Base-by-base conservation (phyloP, 1,140 invertebrate genomes). In the Leptinotarsa defecta region DNA sequence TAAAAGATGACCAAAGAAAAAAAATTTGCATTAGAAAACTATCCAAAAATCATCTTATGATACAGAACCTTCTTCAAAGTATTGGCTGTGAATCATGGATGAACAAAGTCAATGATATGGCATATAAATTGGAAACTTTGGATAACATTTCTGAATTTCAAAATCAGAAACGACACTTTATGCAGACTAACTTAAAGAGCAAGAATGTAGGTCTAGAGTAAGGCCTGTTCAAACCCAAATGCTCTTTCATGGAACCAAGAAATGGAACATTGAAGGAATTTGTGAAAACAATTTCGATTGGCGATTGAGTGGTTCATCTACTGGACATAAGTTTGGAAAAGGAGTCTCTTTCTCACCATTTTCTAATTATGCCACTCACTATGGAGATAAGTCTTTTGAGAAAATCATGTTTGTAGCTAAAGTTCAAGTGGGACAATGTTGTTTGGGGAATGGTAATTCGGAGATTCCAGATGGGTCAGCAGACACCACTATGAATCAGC, bases 281-380 rank as follows among this genome's bases (percentile, higher is more conserved):
- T 65, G 64, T 65, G 64, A 65, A 3, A 65, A 22, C 27, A 65
- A 65, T 65, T 65, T 65, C 64, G 17, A 65, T 15, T 65, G 64
- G 64, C 15, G 64, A 34, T 11, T 24, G 8, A 20, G 27, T 65
- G 64, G 64, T 13, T 24, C 20, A 19, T 65, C 64, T 65, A 65
- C 64, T 13, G 64, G 64, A 65, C 64, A 65, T 20, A 65, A 15
- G 11, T 71, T 57, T 48, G 69, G 69, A 57, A 17, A 57, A 71
- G 69, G 69, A 49, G 69, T 71, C 3, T 57, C 19, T 15, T 71
- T 71, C 49, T 13, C 48, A 20, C 49, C 69, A 13, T 4, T 57
- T 19, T 43, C 69, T 57, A n/a, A 57, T 13, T 71, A 57, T 57
- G 48, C 69, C n/a, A 57, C 69, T 19, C 69, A 57, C 48, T 71